Conservation (phyloP, 1,140 invertebrate genomes). For the Brachionus asplanchnoidis region DNA sequence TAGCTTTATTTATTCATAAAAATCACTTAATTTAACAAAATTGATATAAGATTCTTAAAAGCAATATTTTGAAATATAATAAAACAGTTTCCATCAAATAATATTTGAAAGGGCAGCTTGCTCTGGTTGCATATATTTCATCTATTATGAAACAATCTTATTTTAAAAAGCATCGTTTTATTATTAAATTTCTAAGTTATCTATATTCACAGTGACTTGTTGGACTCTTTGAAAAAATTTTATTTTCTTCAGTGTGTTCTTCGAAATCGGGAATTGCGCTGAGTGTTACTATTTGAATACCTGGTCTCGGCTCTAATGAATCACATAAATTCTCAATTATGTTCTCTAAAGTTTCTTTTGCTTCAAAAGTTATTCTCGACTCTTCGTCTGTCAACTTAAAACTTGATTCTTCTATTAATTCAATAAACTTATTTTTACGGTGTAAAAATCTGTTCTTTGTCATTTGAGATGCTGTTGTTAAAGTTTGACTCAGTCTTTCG, state of each 20-base stretch:
- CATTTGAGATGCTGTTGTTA: neutral
- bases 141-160: neutral
- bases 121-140: neutral
- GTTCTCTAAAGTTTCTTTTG: neutral
- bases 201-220: neutral
- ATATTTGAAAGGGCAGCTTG: neutral
- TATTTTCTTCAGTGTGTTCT: neutral
- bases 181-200: neutral
- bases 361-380: neutral
- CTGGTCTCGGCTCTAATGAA: neutral
- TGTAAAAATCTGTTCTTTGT: constrained; percentile 29
- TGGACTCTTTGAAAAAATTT: neutral
- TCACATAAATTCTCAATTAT: neutral
- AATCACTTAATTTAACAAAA: neutral
- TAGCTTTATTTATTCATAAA: neutral
- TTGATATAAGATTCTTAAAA: neutral
- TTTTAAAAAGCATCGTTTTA: neutral
- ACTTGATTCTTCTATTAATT: neutral
- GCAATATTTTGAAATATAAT: neutral
- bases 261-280: neutral
- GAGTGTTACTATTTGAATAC: neutral
- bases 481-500: constrained; percentile 6
- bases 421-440: neutral
- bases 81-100: neutral
- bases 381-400: neutral